These are phyloP conservation scores for Sapajus apella DNA, from an alignment of 2,113 vertebrate genomes.

Conservation along the genomic window DNA sequence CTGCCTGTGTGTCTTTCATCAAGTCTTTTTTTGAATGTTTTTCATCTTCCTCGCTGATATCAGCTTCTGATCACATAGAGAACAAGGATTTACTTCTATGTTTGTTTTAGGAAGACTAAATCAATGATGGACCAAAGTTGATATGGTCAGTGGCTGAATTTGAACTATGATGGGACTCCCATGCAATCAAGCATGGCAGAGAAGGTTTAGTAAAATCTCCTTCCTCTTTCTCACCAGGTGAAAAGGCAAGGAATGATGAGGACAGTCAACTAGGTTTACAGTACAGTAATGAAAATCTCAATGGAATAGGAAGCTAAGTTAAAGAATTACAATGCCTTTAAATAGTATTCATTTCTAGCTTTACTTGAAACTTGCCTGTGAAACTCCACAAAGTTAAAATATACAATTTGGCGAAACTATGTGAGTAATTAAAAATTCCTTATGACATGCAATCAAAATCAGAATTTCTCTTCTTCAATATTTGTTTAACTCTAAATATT, in stretches of 20 bases:
- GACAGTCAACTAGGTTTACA: neutral
- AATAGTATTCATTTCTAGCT: neutral
- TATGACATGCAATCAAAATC: neutral
- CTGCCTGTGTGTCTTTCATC: neutral
- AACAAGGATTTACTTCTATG: neutral
- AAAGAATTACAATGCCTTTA: neutral
- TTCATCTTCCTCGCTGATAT: neutral
- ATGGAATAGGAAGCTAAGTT: neutral
- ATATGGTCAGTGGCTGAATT: neutral
- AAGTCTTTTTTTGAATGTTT: neutral
- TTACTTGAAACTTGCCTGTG: neutral
- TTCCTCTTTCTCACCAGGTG: neutral
- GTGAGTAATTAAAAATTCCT: neutral
- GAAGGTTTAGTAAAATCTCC: neutral
- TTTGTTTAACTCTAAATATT: neutral
- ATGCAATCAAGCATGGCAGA: neutral
- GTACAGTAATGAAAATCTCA: neutral
- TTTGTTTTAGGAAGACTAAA: neutral
- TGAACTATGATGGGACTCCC: neutral
- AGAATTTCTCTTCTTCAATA: neutral
- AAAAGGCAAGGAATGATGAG: slow-evolving; percentile 5
- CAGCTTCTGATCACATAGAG: neutral
- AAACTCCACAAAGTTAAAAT: neutral
- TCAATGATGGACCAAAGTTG: neutral
- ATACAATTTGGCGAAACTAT: neutral